A percentile compares a stretch with the other conserved stretches of the same genome.
Conservation (phyloP, 2,113 vertebrate species). For the Megaceryle maxima region DNA sequence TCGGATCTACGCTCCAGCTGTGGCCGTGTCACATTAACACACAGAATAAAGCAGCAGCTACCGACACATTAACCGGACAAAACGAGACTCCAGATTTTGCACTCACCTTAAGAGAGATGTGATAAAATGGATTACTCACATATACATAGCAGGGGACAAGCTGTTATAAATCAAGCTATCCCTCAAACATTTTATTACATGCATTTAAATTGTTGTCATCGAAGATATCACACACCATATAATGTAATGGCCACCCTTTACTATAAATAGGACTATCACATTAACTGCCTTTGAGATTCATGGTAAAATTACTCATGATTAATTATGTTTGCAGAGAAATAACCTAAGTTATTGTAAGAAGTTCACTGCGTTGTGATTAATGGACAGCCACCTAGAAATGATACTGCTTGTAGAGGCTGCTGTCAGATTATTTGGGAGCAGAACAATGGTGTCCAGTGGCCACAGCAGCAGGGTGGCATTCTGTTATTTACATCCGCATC, state of each 20-base stretch:
- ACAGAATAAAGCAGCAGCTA: not conserved
- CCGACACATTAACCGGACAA: no score
- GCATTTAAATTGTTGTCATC: not conserved
- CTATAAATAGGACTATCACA: not conserved
- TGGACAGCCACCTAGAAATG: not conserved
- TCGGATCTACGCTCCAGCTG: not conserved
- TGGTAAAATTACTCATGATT: not conserved
- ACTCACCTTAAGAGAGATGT: not conserved
- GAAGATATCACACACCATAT: not conserved
- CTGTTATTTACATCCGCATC: not conserved
- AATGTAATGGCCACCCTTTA: not conserved
- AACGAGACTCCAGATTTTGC: not conserved
- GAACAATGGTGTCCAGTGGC: not conserved
- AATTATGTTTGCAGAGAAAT: conserved; percentile 1
- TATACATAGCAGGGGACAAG: not conserved
- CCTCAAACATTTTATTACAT: not conserved
- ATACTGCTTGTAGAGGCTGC: not conserved
- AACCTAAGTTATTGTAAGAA: not conserved
- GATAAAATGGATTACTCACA: not conserved
- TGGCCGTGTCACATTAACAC: not conserved
- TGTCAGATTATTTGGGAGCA: not conserved
- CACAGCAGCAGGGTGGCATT: not conserved
- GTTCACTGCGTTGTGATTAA: not conserved
- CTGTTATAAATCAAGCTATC: not conserved
- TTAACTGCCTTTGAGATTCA: not conserved